A percentile compares a stretch with the other conserved stretches of the same genome.
Evolutionary conservation across 2,113 vertebrate species (phyloP).

Genomic region (Aleadryas rufinucha): DNA sequence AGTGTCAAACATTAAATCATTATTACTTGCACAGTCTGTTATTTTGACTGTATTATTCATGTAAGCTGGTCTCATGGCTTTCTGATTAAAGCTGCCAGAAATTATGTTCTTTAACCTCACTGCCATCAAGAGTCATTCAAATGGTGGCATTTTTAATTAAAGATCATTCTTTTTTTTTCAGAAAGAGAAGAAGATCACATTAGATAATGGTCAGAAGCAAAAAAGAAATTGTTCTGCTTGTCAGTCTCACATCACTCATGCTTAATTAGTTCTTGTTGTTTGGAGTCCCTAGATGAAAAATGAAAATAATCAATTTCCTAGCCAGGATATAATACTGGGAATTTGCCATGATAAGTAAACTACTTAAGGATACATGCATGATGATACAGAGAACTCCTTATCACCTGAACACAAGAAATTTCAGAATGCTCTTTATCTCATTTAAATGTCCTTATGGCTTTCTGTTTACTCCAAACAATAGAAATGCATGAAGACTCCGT

Average conservation of each 20-base stretch:
- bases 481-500: neutral
- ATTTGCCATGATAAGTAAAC: neutral
- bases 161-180: neutral
- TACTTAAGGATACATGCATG: neutral
- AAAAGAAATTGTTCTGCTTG: neutral
- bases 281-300: neutral
- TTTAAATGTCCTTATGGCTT: neutral
- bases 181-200: neutral
- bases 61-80: neutral
- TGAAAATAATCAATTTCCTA: neutral
- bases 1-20: neutral
- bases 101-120: neutral
- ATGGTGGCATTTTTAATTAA: neutral
- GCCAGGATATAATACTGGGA: neutral
- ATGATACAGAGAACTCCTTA: neutral
- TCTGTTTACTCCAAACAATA: neutral
- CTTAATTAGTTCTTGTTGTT: constrained; percentile 26
- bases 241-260: neutral
- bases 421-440: neutral
- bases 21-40: neutral
- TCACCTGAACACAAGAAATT: neutral
- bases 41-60: neutral
- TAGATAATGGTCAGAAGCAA: neutral
- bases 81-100: neutral
- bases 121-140: neutral